Conservation (phyloP, 2,113 vertebrate genomes). For the Uria lomvia region DNA sequence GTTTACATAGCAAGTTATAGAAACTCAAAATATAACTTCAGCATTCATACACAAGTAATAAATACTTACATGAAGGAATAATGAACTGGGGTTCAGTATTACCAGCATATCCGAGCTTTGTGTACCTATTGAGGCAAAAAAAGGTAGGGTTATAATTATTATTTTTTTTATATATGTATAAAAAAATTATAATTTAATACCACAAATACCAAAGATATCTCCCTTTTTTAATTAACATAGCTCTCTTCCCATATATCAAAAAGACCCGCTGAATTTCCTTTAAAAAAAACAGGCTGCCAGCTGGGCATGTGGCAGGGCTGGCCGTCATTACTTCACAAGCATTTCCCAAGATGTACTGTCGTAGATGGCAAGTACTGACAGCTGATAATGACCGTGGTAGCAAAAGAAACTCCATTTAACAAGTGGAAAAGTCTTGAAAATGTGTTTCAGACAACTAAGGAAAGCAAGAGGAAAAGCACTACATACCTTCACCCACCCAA, state of each 20-base stretch:
- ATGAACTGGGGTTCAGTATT: constrained; percentile 99
- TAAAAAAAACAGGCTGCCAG: neutral
- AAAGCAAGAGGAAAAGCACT: neutral
- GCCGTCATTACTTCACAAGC: neutral
- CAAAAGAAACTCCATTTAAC: neutral
- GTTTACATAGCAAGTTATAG: neutral
- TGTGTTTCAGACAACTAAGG: neutral
- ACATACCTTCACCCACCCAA: neutral
- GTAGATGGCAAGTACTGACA: neutral
- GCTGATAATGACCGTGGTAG: neutral
- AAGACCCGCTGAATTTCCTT: neutral
- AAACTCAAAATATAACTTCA: neutral
- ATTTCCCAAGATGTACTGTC: neutral
- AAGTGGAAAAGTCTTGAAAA: neutral
- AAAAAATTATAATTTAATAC: neutral
- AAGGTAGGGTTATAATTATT: neutral
- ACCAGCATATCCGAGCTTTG: constrained; percentile 96
- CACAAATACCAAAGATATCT: neutral
- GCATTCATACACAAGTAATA: neutral
- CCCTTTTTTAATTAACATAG: neutral
- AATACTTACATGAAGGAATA: constrained; percentile 95
- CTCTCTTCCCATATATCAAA: neutral
- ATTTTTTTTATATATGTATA: too few species aligned
- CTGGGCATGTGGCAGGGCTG: neutral
- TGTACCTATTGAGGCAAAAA: constrained; percentile 82